A percentile compares a stretch with the other conserved stretches of the same genome.
Evolutionary conservation across 2,797 vertebrate genomes (phyloP).

Genomic region (Propithecus deckenii): DNA sequence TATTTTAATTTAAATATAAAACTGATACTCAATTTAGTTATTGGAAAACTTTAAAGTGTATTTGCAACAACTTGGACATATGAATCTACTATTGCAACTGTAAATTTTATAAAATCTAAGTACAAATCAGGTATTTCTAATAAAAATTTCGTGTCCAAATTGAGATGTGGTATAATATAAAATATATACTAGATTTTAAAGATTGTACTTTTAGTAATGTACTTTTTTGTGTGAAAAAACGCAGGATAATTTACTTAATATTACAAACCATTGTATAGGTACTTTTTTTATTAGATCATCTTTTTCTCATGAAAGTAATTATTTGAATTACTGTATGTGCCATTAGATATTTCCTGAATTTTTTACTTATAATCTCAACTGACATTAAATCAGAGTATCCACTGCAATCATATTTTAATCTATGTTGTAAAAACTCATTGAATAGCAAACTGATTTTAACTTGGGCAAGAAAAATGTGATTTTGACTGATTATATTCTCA

Average conservation of each 20-base stretch:
- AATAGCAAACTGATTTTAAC: not conserved
- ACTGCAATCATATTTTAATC: not conserved
- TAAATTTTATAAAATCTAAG: constrained; percentile 29
- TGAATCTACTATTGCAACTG: not conserved
- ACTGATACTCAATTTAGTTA: not conserved
- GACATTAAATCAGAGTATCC: not conserved
- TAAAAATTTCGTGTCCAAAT: not conserved
- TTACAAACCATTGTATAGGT: not conserved
- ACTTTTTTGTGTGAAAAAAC: not conserved
- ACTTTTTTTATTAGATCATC: not conserved
- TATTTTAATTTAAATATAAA: constrained; percentile 26
- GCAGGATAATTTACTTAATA: not conserved
- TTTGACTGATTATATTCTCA: not conserved
- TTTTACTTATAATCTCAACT: not conserved
- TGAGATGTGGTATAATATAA: not conserved
- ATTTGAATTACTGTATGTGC: not conserved
- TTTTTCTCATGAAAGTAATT: not conserved
- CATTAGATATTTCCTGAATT: not conserved
- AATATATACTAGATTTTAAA: not conserved
- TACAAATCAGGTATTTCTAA: not conserved
- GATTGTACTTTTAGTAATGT: not conserved
- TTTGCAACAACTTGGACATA: not conserved
- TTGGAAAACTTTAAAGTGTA: not conserved
- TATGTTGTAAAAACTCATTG: not conserved
- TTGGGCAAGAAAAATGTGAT: not conserved